Evolutionary conservation across 2,888 invertebrate species (phyloP).

Genomic region (Brenthis daphne): DNA sequence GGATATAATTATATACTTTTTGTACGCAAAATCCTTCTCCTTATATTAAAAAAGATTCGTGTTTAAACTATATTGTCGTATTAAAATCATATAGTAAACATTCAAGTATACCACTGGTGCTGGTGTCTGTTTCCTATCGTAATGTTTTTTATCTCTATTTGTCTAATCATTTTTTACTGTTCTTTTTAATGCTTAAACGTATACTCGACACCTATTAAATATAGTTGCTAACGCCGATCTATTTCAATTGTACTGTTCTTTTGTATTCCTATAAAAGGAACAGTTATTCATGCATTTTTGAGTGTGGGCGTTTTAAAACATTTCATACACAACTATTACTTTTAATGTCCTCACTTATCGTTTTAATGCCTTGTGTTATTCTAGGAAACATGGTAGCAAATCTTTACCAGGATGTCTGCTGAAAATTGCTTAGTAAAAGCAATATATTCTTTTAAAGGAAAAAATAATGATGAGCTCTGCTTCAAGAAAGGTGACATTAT

Average conservation of each 20-base stretch:
- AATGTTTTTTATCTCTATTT: constrained; percentile 6
- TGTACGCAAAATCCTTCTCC: constrained; percentile 48
- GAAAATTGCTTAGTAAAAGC: constrained; percentile 91
- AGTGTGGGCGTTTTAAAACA: constrained; percentile 36
- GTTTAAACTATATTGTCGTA: constrained; percentile 13
- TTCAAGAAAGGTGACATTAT: constrained; percentile 98
- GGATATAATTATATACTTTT: constrained; percentile 51
- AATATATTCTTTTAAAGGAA: constrained; percentile 95
- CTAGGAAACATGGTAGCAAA: constrained; percentile 61
- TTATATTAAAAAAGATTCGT: constrained; percentile 12
- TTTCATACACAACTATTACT: constrained; percentile 18
- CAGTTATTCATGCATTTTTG: constrained; percentile 25
- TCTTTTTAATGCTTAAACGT: neutral
- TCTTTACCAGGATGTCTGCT: constrained; percentile 75
- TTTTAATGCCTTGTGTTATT: constrained; percentile 28
- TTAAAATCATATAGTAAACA: neutral
- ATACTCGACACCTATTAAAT: constrained; percentile 9
- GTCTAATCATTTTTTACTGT: neutral
- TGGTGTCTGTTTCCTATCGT: constrained; percentile 1
- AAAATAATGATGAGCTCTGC: constrained; percentile 98
- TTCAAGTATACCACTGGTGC: constrained; percentile 1
- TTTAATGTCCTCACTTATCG: constrained; percentile 19
- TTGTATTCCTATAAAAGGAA: constrained; percentile 11
- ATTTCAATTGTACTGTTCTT: neutral
- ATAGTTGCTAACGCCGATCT: constrained; percentile 11